Base-by-base conservation (phyloP, 2,113 vertebrate species). In the Monarcha castaneiventris region DNA sequence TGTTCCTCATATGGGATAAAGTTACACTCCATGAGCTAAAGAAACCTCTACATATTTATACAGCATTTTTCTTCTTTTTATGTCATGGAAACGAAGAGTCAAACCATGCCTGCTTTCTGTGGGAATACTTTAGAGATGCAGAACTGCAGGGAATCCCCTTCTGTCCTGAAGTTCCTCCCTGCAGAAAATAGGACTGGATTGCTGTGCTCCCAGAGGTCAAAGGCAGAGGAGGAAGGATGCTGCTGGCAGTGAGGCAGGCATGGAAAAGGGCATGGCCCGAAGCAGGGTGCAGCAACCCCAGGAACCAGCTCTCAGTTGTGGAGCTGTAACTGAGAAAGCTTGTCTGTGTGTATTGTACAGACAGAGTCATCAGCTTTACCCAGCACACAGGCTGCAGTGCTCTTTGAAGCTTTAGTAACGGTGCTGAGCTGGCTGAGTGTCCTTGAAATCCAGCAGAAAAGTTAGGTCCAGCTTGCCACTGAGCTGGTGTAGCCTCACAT, bases 111-210 rank as follows among this genome's bases (percentile, higher is more conserved):
- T 91, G 25, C 51, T 74, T 97, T 94, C 59, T 86, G 61, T 87
- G 84, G 59, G 78, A 95, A 93, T 63, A 66, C 32, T 91, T 89
- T 35, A 76, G 46, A 73, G 16, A 85, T 33, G 30, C 23, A 73
- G 84, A 97, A 67, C 91, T 56, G 54, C 94, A 85, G 84, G 84
- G 77, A 95, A 92, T 54, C 84, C 55, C 49, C 29, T 91, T 87
- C 91, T 82, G 37, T 62, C 43, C 81, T 66, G 44, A 89, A 71
- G 67, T 63, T 91, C 51, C 51, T 76, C 71, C 37, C 62, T 83
- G 48, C 16, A 93, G 82, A 93, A 95, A 96, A 87, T 39, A 77
- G 35, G 62, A 43, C 35, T 69, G 77, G 67, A 87, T 41, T 59
- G 56, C 32, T 3, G 2, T 37, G 56, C 13, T 78, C 25, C 52